phyloP scores from a whole-genome alignment of 2,888 invertebrate species.

The Syrphus vitripennis region DNA sequence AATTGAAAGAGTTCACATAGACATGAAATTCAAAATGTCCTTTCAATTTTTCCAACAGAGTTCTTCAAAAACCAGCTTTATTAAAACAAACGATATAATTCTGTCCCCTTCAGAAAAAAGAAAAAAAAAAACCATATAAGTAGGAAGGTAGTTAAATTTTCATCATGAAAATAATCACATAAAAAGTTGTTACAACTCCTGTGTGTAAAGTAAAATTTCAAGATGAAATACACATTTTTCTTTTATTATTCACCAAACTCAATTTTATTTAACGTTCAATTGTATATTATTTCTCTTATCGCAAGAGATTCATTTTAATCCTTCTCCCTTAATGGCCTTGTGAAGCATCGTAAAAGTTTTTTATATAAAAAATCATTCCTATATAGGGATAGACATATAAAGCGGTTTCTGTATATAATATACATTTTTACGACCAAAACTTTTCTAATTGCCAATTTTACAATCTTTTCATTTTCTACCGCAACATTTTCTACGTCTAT shows the following conservation, averaged over 20 bases:
- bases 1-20: too few relatives aligned
- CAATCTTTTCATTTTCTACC: background rate
- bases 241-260: background rate
- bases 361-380: background rate
- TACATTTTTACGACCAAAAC: background rate
- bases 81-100: too few relatives aligned
- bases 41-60: too few relatives aligned
- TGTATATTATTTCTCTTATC: background rate
- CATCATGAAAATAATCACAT: background rate
- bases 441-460: constrained; percentile 19
- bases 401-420: background rate
- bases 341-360: constrained; percentile 19
- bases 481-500: background rate
- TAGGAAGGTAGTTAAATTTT: background rate
- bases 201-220: background rate
- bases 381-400: too few relatives aligned
- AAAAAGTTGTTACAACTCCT: background rate
- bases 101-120: too few relatives aligned
- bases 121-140: too few relatives aligned
- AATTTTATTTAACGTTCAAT: constrained; percentile 11
- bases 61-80: too few relatives aligned
- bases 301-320: constrained; percentile 19
- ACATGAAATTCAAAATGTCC: too few relatives aligned
- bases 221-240: background rate
- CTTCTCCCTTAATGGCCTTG: background rate